Percentiles rank a stretch among this genome's conserved stretches.
Conservation (phyloP, 2,797 vertebrate species). For the Micrastur ruficollis region DNA sequence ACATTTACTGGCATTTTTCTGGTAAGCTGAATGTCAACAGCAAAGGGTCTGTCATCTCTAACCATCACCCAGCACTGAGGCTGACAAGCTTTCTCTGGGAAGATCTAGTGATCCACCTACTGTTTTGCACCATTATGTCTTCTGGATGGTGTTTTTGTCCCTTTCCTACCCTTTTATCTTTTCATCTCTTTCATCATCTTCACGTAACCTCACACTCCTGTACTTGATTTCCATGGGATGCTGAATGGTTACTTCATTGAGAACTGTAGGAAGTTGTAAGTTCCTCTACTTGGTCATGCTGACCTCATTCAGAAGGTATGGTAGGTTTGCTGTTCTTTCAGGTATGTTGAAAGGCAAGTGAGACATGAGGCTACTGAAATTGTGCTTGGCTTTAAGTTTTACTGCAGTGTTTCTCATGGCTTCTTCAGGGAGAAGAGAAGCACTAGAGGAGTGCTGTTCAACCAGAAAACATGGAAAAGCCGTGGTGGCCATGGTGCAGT, state of each 20-base stretch:
- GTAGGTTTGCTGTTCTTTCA: background rate
- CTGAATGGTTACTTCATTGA: background rate
- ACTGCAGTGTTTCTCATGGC: background rate
- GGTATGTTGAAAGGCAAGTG: background rate
- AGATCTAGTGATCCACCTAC: background rate
- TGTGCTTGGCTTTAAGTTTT: background rate
- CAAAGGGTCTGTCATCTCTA: background rate
- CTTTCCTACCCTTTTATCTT: background rate
- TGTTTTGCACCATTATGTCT: background rate
- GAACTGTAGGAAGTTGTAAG: background rate
- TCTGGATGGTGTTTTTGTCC: background rate
- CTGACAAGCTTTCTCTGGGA: background rate
- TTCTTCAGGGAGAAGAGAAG: background rate
- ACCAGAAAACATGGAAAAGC: background rate
- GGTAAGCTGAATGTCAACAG: background rate
- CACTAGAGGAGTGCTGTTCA: background rate
- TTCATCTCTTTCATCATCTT: background rate
- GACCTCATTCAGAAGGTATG: background rate
- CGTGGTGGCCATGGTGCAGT: background rate
- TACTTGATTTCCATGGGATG: background rate
- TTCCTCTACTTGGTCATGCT: background rate
- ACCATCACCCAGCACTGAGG: background rate
- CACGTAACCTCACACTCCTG: background rate
- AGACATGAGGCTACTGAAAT: background rate
- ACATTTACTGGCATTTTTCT: background rate